Evolutionary conservation across 1,140 invertebrate genomes (phyloP).

Genomic region (Solenopsis invicta): DNA sequence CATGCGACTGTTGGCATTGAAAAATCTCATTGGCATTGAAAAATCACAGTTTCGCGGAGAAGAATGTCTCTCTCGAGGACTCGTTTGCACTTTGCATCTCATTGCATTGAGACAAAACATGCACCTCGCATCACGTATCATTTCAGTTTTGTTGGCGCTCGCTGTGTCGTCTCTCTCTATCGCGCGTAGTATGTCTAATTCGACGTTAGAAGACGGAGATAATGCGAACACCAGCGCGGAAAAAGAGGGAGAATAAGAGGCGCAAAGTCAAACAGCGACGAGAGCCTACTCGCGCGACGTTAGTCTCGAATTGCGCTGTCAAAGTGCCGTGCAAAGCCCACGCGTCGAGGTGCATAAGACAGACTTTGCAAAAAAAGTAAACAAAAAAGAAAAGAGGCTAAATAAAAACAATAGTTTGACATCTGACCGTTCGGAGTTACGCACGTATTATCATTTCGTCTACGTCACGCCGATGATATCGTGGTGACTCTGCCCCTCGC

Average conservation of each 20-base stretch:
- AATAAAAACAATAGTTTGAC: not conserved
- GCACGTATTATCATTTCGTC: not conserved
- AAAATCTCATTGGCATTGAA: not conserved
- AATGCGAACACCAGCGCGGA: conserved; percentile 61
- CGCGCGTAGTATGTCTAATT: conserved; percentile 23
- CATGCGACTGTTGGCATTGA: not conserved
- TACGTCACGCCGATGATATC: conserved; percentile 11
- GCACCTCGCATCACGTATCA: conserved; percentile 9
- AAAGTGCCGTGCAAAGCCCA: conserved; percentile 8
- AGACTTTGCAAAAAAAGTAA: not conserved
- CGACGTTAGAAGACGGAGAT: conserved; percentile 64
- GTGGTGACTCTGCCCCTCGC: not conserved
- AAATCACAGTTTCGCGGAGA: not conserved
- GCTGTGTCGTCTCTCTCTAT: not conserved
- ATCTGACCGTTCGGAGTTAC: not conserved
- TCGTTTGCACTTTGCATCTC: conserved; percentile 54
- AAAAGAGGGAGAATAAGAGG: conserved; percentile 77
- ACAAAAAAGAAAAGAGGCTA: not conserved
- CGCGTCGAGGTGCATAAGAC: not conserved
- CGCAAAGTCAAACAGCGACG: conserved; percentile 77
- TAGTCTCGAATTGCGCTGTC: conserved; percentile 43
- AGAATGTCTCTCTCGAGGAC: conserved; percentile 5
- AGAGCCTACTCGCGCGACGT: conserved; percentile 53
- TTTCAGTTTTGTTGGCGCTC: not conserved
- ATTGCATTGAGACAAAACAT: conserved; percentile 34